These are phyloP conservation scores for Falco biarmicus DNA, from an alignment of 2,797 vertebrate genomes.

Conservation along the genomic window DNA sequence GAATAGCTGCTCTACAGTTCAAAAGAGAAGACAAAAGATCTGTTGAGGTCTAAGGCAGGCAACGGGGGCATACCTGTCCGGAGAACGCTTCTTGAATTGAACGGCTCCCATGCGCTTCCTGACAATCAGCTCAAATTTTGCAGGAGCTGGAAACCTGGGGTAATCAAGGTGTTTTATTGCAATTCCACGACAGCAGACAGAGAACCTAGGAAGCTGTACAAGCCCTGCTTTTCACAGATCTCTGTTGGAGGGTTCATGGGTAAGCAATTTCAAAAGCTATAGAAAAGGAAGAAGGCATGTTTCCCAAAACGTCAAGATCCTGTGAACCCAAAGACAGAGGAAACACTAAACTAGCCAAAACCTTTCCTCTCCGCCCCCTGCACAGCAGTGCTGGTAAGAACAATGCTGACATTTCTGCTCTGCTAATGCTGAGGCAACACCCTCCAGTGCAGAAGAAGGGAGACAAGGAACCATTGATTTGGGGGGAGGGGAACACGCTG, in stretches of 20 bases:
- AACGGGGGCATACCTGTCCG: not conserved
- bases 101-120: not conserved
- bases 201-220: not conserved
- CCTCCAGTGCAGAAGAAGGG: not conserved
- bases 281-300: not conserved
- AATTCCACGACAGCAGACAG: not conserved
- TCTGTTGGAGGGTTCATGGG: not conserved
- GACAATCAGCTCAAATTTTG: not conserved
- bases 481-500: not conserved
- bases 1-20: not conserved
- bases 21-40: not conserved
- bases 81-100: not conserved
- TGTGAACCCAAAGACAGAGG: not conserved
- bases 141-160: not conserved
- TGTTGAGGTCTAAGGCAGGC: not conserved
- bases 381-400: not conserved
- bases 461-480: not conserved
- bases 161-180: not conserved
- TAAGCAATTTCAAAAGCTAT: not conserved
- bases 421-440: not conserved
- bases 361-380: not conserved
- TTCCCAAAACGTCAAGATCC: not conserved
- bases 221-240: not conserved
- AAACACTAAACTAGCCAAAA: not conserved
- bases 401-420: not conserved